Conservation (phyloP, 1,140 invertebrate species). For the Spodoptera frugiperda region DNA sequence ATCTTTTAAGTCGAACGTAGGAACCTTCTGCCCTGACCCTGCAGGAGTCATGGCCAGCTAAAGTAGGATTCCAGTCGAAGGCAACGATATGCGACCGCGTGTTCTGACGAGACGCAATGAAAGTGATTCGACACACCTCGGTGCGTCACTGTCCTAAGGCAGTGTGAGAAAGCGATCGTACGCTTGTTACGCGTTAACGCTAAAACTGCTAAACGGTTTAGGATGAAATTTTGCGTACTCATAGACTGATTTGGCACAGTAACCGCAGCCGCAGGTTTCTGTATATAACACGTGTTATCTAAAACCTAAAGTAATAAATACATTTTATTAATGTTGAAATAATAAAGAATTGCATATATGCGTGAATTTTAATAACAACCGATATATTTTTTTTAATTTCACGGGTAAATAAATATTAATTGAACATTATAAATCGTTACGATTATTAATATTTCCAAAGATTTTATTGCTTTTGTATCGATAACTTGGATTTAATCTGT, state of each 20-base stretch:
- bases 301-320: slow-evolving; percentile 25
- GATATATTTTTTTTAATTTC: slow-evolving; percentile 45
- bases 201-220: too few species aligned
- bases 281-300: not conserved
- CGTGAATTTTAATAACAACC: slow-evolving; percentile 47
- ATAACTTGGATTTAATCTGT: slow-evolving; percentile 41
- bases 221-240: too few species aligned
- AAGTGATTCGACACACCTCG: not conserved
- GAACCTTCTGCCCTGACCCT: not conserved
- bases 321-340: slow-evolving; percentile 45
- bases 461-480: slow-evolving; percentile 39
- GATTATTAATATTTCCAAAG: slow-evolving; percentile 46
- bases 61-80: not conserved
- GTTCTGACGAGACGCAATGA: too few species aligned
- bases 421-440: slow-evolving; percentile 49
- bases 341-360: slow-evolving; percentile 31
- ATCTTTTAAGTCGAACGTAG: not conserved
- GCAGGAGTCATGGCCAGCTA: not conserved
- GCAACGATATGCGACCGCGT: not conserved
- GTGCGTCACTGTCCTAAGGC: too few species aligned
- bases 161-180: too few species aligned
- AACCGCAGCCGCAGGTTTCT: not conserved
- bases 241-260: not conserved
- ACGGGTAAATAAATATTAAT: slow-evolving; percentile 47
- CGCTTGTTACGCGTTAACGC: too few species aligned